Percentiles rank a stretch among this genome's conserved stretches.
phyloP scores from a whole-genome alignment of 1,140 invertebrate genomes.

The Sipha flava region DNA sequence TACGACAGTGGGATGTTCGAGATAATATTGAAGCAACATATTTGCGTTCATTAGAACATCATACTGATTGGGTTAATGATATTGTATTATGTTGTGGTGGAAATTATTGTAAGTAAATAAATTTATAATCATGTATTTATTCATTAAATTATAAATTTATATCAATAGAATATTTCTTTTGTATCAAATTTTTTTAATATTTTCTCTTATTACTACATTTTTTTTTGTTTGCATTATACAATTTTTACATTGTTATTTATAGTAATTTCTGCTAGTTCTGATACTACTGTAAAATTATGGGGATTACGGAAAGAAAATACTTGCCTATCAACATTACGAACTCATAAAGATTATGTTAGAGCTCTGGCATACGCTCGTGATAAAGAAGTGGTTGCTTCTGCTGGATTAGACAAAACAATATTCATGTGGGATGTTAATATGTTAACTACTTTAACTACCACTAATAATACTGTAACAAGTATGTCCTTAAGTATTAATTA shows the following conservation, averaged over 20 bases:
- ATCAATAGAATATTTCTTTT: neutral
- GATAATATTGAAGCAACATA: slow-evolving; percentile 66
- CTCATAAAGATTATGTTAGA: slow-evolving; percentile 98
- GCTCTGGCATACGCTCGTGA: slow-evolving; percentile 97
- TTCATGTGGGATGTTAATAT: slow-evolving; percentile 99
- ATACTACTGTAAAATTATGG: slow-evolving; percentile 99
- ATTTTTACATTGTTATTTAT: slow-evolving; percentile 42
- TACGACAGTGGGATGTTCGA: slow-evolving; percentile 87
- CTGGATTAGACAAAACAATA: slow-evolving; percentile 92
- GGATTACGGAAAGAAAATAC: slow-evolving; percentile 96
- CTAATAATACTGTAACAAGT: slow-evolving; percentile 98
- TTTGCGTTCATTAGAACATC: slow-evolving; percentile 92
- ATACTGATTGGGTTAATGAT: slow-evolving; percentile 99
- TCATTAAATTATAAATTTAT: slow-evolving; percentile 16
- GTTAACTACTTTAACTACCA: slow-evolving; percentile 90
- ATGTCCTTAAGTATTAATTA: slow-evolving; percentile 42
- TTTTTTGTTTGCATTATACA: neutral
- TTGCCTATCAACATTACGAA: slow-evolving; percentile 93
- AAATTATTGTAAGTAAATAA: slow-evolving; percentile 67
- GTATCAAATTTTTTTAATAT: neutral
- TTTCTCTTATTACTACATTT: neutral
- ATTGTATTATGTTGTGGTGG: slow-evolving; percentile 95
- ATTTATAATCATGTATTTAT: neutral
- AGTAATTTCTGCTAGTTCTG: slow-evolving; percentile 98
- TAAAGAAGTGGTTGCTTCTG: slow-evolving; percentile 93